Conservation (phyloP, 2,888 invertebrate species). For the Drosophila flavopinicola region DNA sequence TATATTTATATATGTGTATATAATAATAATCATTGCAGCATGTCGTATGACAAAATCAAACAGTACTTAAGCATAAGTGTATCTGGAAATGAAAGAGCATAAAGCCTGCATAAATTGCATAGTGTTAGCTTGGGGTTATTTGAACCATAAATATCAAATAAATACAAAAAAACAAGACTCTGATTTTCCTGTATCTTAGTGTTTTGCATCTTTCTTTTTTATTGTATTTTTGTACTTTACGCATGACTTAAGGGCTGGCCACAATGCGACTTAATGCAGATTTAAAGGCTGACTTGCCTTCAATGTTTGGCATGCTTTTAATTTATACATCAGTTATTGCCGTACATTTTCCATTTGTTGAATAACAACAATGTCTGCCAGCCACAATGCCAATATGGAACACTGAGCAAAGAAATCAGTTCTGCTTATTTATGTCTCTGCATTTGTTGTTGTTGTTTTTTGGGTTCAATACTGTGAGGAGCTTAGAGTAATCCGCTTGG, state of each 20-base stretch:
- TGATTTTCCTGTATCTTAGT: not conserved
- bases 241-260: slow-evolving; percentile 12
- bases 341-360: slow-evolving; percentile 27
- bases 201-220: not conserved
- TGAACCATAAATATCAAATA: slow-evolving; percentile 36
- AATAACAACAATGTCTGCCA: not conserved
- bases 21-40: too few relatives aligned
- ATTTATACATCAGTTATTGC: slow-evolving; percentile 27
- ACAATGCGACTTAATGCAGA: slow-evolving; percentile 17
- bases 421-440: slow-evolving; percentile 10
- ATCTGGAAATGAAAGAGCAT: slow-evolving; percentile 10
- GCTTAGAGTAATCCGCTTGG: slow-evolving; percentile 69
- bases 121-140: slow-evolving; percentile 20
- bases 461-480: slow-evolving; percentile 8
- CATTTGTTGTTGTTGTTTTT: not conserved
- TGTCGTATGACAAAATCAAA: too few relatives aligned
- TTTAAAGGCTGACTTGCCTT: slow-evolving; percentile 21
- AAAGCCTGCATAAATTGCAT: not conserved
- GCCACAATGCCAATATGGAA: slow-evolving; percentile 12
- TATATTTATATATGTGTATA: too few relatives aligned
- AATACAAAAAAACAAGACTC: slow-evolving; percentile 4
- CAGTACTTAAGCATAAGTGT: not conserved
- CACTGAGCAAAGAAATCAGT: slow-evolving; percentile 26
- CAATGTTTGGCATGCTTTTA: slow-evolving; percentile 20
- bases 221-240: slow-evolving; percentile 15